These are phyloP conservation scores for Virgularia gustaviana DNA, from an alignment of 92 coral and sea anemone genomes.

Conservation along the genomic window DNA sequence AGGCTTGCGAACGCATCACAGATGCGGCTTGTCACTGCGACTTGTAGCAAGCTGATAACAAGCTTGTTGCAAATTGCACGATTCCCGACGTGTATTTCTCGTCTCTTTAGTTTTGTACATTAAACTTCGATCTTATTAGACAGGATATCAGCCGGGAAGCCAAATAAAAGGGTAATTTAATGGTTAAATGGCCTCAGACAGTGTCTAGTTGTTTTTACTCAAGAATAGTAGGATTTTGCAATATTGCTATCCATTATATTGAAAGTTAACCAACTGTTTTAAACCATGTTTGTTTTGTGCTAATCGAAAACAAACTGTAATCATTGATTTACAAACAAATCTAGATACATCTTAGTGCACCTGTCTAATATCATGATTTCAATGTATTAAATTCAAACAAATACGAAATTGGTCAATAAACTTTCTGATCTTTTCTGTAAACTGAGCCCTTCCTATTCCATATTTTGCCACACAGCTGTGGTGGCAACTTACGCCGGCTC, in stretches of 20 bases:
- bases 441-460: not conserved
- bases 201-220: too few species aligned
- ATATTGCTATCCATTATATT: not conserved
- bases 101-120: too few species aligned
- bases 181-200: too few species aligned
- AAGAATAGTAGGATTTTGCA: too few species aligned
- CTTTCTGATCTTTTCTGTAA: not conserved
- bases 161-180: too few species aligned
- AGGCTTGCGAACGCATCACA: too few species aligned
- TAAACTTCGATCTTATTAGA: too few species aligned
- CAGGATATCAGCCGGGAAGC: too few species aligned
- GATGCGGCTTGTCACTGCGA: too few species aligned
- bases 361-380: not conserved
- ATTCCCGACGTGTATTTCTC: too few species aligned
- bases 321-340: not conserved
- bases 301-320: constrained; percentile 5
- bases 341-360: not conserved
- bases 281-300: not conserved
- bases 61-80: too few species aligned
- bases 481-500: not conserved
- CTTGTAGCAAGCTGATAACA: too few species aligned
- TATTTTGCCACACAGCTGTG: constrained; percentile 11
- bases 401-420: not conserved
- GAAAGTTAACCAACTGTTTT: not conserved
- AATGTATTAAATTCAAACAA: not conserved